Percentiles rank a stretch among this genome's conserved stretches.
phyloP scores from a whole-genome alignment of 2,113 vertebrate genomes.

The Catharus fuscescens region DNA sequence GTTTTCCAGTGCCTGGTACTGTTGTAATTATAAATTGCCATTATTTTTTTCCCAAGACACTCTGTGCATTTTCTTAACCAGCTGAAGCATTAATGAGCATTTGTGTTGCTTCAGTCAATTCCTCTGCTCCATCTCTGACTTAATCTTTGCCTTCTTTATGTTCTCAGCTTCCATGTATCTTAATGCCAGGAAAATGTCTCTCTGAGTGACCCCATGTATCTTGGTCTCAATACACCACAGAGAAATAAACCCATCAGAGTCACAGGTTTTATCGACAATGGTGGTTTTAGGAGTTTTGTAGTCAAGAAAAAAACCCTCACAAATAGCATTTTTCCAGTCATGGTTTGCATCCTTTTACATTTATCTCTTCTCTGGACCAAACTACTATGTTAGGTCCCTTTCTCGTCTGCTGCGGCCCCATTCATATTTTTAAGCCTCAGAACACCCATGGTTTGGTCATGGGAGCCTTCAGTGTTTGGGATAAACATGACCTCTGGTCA shows the following conservation, averaged over 20 bases:
- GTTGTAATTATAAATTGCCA: slow-evolving; percentile 13
- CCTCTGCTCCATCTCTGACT: not conserved
- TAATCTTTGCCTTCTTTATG: not conserved
- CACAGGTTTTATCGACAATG: not conserved
- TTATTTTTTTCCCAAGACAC: not conserved
- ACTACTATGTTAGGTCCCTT: not conserved
- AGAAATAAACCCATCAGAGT: not conserved
- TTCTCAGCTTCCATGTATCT: not conserved
- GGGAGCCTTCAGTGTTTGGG: not conserved
- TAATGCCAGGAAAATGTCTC: not conserved
- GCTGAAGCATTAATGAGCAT: not conserved
- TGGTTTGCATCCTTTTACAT: not conserved
- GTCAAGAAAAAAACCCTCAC: not conserved
- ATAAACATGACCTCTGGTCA: not conserved
- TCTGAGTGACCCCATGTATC: not conserved
- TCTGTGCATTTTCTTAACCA: slow-evolving; percentile 10
- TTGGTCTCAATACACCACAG: not conserved
- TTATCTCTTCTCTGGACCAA: not conserved
- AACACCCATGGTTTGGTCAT: not conserved
- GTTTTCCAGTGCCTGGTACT: not conserved
- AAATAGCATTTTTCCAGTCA: not conserved
- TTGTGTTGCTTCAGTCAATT: not conserved
- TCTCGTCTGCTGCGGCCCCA: not conserved
- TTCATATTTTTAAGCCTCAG: not conserved
- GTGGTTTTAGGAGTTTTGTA: not conserved